Evolutionary conservation across 1,140 invertebrate species (phyloP).

Genomic region (Popillia japonica): DNA sequence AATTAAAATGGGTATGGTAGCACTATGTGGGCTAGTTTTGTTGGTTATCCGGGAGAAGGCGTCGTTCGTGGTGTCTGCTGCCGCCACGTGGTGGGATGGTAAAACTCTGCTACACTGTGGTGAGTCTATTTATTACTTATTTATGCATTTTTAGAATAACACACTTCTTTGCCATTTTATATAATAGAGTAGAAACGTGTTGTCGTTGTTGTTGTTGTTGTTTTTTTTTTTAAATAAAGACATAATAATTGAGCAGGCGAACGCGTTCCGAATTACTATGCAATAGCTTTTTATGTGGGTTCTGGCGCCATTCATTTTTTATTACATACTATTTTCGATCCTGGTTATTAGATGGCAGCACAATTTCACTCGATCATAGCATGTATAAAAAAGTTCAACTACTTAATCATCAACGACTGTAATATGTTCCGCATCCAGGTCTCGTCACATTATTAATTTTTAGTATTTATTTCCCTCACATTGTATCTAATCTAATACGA

Average conservation of each 20-base stretch:
- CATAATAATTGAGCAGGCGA: no score
- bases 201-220: no score
- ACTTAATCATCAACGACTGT: slow-evolving; percentile 37
- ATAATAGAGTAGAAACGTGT: slow-evolving; percentile 32
- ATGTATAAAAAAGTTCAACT: slow-evolving; percentile 29
- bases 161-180: slow-evolving; percentile 41
- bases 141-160: slow-evolving; percentile 46
- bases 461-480: slow-evolving; percentile 20
- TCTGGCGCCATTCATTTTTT: slow-evolving; percentile 38
- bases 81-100: slow-evolving; percentile 54
- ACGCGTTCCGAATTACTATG: background rate
- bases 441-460: slow-evolving; percentile 9
- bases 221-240: no score
- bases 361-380: slow-evolving; percentile 37
- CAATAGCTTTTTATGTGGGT: slow-evolving; percentile 42
- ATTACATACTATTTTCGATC: background rate
- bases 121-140: slow-evolving; percentile 59
- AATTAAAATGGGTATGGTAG: slow-evolving; percentile 37
- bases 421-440: background rate
- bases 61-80: slow-evolving; percentile 57
- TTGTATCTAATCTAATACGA: slow-evolving; percentile 16
- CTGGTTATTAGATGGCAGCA: slow-evolving; percentile 37
- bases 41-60: slow-evolving; percentile 56
- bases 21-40: slow-evolving; percentile 57
- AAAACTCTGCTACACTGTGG: slow-evolving; percentile 59